phyloP scores from a whole-genome alignment of 2,888 invertebrate species.

The Muscina levida region DNA sequence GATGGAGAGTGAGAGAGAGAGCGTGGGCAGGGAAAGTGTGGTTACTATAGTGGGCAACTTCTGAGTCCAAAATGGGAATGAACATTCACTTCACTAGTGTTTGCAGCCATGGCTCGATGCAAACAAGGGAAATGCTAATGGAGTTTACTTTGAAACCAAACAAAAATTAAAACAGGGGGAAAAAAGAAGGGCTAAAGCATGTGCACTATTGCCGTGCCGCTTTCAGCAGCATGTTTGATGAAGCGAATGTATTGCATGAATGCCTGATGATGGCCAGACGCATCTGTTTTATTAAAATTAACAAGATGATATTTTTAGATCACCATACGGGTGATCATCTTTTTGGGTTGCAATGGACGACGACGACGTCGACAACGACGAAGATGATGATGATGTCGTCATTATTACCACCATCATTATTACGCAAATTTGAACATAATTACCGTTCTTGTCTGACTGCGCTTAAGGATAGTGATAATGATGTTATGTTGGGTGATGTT shows the following conservation, averaged over 20 bases:
- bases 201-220: not conserved
- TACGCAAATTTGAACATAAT: not conserved
- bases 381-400: too few relatives aligned
- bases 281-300: conserved; percentile 57
- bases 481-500: conserved; percentile 12
- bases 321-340: conserved; percentile 29
- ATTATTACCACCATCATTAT: not conserved
- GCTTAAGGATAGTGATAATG: not conserved
- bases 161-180: not conserved
- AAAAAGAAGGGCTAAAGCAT: not conserved
- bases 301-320: conserved; percentile 57
- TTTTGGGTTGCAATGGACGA: not conserved
- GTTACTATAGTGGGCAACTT: too few relatives aligned
- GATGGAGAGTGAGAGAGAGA: too few relatives aligned
- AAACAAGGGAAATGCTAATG: not conserved
- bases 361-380: not conserved
- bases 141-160: not conserved
- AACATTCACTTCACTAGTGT: not conserved
- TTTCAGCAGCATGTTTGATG: not conserved
- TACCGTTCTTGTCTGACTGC: too few relatives aligned
- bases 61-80: not conserved
- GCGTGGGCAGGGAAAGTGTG: not conserved
- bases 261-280: conserved; percentile 1
- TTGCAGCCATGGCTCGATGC: not conserved
- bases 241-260: conserved; percentile 10